A percentile compares a stretch with the other conserved stretches of the same genome.
These are phyloP conservation scores for Pentalonia nigronervosa DNA, from an alignment of 1,140 invertebrate species.

Conservation along the genomic window DNA sequence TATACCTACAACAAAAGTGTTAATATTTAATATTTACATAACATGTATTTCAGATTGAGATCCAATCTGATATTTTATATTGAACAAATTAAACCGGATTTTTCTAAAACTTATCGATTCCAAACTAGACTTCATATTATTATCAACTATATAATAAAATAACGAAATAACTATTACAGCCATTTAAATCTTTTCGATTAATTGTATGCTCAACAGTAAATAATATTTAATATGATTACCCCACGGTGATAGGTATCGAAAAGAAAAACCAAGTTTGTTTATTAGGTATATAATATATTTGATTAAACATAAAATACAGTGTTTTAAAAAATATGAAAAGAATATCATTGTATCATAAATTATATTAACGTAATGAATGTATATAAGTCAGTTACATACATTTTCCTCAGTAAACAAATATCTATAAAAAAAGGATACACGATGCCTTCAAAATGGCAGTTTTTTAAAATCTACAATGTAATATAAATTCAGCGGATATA, in stretches of 20 bases:
- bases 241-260: neutral
- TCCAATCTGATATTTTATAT: neutral
- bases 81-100: slow-evolving; percentile 11
- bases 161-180: neutral
- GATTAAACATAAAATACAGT: neutral
- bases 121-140: neutral
- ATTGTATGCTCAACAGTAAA: neutral
- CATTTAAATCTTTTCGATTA: neutral
- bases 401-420: no score
- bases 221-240: neutral
- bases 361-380: neutral
- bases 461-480: no score
- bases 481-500: no score
- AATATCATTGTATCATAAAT: neutral
- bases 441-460: no score
- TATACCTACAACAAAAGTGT: slow-evolving; percentile 4
- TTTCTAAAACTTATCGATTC: slow-evolving; percentile 6
- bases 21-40: neutral
- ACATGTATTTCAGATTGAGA: neutral
- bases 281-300: neutral
- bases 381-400: neutral
- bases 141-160: neutral
- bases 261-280: neutral
- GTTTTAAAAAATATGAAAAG: neutral
- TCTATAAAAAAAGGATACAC: no score